Evolutionary conservation across 2,113 vertebrate species (phyloP).

Genomic region (Pseudolaguvia tuberculata): DNA sequence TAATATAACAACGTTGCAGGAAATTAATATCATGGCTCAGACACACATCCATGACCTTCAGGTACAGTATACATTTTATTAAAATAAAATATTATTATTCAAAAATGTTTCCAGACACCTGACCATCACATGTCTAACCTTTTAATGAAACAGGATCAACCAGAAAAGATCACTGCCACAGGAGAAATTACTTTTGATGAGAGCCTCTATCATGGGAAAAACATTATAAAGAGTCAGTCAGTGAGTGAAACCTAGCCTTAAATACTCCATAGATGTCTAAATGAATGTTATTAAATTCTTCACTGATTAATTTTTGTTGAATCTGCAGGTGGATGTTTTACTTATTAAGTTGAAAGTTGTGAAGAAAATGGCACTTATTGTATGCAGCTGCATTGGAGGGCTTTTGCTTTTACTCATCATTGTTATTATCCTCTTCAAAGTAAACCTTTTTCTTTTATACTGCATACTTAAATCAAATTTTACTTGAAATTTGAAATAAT

Average conservation of each 20-base stretch:
- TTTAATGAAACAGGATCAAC: constrained; percentile 22
- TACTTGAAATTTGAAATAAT: neutral
- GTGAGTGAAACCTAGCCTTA: neutral
- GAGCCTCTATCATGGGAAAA: constrained; percentile 18
- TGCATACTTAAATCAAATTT: neutral
- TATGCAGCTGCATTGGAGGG: constrained; percentile 50
- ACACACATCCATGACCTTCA: constrained; percentile 30
- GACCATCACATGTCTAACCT: too few relatives aligned
- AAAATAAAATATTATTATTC: too few relatives aligned
- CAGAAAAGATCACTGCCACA: constrained; percentile 37
- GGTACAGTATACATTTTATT: constrained; percentile 36
- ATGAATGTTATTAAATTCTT: neutral
- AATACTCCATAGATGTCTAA: neutral
- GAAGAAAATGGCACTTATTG: constrained; percentile 38
- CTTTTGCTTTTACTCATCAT: constrained; percentile 49
- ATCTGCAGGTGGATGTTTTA: constrained; percentile 44
- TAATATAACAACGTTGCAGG: constrained; percentile 21
- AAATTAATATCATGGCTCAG: constrained; percentile 23
- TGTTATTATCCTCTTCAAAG: constrained; percentile 52
- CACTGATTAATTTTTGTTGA: neutral
- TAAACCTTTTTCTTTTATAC: constrained; percentile 21
- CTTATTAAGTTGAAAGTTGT: constrained; percentile 42
- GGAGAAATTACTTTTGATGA: constrained; percentile 45
- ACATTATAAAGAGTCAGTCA: neutral
- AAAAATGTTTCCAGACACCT: too few relatives aligned